These are phyloP conservation scores for Rana temporaria DNA, from an alignment of 2,113 vertebrate genomes.

Conservation along the genomic window DNA sequence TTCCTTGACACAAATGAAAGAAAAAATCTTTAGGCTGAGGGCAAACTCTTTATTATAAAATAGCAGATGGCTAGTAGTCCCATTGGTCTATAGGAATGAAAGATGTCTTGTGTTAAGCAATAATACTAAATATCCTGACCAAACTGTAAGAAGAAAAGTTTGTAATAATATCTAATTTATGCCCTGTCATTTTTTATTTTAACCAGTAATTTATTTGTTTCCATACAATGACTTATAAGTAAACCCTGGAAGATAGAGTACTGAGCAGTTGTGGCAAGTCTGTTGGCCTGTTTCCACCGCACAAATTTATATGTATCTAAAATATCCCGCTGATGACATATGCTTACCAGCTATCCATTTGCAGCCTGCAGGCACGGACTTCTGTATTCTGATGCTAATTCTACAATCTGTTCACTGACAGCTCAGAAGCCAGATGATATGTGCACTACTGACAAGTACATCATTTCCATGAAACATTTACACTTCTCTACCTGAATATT, in stretches of 20 bases:
- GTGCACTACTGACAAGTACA: conserved; percentile 85
- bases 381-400: conserved; percentile 86
- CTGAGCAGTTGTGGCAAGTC: conserved; percentile 74
- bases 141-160: too few species aligned
- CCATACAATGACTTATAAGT: conserved; percentile 11
- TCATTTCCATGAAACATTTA: conserved; percentile 90
- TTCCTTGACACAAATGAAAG: too few species aligned
- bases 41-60: background rate
- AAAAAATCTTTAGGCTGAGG: too few species aligned
- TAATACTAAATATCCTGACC: too few species aligned
- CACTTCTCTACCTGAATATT: conserved; percentile 87
- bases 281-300: conserved; percentile 81
- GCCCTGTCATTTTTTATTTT: too few species aligned
- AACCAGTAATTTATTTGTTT: background rate
- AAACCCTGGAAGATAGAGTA: conserved; percentile 66
- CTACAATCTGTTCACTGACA: conserved; percentile 86
- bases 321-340: conserved; percentile 80
- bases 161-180: too few species aligned
- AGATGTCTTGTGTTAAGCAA: too few species aligned
- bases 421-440: conserved; percentile 78
- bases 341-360: conserved; percentile 80
- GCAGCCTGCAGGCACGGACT: conserved; percentile 75
- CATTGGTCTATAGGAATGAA: background rate
- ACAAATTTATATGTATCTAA: conserved; percentile 80
- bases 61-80: background rate